A percentile compares a stretch with the other conserved stretches of the same genome.
These are phyloP conservation scores for Doris montereyensis DNA, from an alignment of 2,888 invertebrate genomes.

Conservation along the genomic window DNA sequence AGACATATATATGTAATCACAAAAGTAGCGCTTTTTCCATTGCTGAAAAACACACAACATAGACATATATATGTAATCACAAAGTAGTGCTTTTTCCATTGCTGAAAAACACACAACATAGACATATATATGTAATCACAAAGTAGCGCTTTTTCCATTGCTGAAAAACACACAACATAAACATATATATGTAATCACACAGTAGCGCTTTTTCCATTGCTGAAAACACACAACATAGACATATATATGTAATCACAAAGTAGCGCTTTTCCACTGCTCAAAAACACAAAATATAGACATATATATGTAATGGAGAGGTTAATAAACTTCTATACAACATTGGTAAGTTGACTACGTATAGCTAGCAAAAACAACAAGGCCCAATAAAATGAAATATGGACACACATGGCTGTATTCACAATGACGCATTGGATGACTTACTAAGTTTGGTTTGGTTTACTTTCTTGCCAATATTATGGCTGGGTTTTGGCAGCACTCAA, in stretches of 20 bases:
- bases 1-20: too few species aligned
- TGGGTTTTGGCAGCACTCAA: too few species aligned
- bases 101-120: not conserved
- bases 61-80: not conserved
- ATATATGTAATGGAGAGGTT: not conserved
- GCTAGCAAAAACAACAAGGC: too few species aligned
- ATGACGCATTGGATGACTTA: too few species aligned
- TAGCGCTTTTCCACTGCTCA: not conserved
- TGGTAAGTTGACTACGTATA: too few species aligned
- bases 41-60: not conserved
- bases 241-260: too few species aligned
- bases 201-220: not conserved
- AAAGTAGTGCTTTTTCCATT: not conserved
- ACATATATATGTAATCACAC: not conserved
- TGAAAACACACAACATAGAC: not conserved
- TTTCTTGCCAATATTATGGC: too few species aligned
- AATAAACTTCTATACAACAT: too few species aligned
- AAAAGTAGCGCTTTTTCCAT: not conserved
- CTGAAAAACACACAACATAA: slow-evolving; percentile 75
- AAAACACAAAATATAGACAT: not conserved
- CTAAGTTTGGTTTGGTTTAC: not conserved
- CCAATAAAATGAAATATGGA: too few species aligned
- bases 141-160: slow-evolving; percentile 97
- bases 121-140: too few species aligned
- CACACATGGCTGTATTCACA: too few species aligned